Conservation (phyloP, 2,888 invertebrate species). For the Carterocephalus palaemon region DNA sequence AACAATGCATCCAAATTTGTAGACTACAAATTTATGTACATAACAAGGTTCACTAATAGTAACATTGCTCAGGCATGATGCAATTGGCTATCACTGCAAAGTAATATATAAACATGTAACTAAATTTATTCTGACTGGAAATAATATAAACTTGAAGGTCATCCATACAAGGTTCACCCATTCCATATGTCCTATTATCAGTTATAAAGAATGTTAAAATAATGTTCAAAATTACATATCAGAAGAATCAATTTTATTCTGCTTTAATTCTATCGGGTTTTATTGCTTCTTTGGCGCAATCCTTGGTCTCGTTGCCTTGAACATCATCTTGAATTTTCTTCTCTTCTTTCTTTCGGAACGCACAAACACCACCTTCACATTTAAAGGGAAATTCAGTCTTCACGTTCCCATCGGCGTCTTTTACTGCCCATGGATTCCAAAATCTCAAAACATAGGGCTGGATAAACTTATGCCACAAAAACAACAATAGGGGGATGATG, state of each 20-base stretch:
- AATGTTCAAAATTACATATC: not conserved
- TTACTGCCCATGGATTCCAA: constrained; percentile 89
- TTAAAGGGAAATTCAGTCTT: constrained; percentile 80
- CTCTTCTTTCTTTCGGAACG: constrained; percentile 48
- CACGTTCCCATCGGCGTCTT: constrained; percentile 78
- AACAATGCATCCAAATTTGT: too few species aligned
- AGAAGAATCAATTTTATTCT: constrained; percentile 36
- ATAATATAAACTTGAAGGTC: too few species aligned
- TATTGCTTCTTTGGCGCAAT: constrained; percentile 14
- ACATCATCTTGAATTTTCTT: constrained; percentile 35
- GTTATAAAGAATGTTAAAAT: too few species aligned
- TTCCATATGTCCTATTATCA: too few species aligned
- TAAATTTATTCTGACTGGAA: too few species aligned
- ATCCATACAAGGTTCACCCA: too few species aligned
- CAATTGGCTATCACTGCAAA: too few species aligned
- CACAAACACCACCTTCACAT: constrained; percentile 79
- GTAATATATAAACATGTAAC: too few species aligned
- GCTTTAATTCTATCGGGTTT: constrained; percentile 40
- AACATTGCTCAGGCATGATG: too few species aligned
- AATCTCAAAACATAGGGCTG: constrained; percentile 88
- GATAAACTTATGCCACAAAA: constrained; percentile 90
- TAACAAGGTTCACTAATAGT: too few species aligned
- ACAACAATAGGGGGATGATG: constrained; percentile 88
- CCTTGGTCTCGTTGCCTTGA: constrained; percentile 28
- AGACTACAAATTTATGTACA: too few species aligned